Evolutionary conservation across 1,140 invertebrate genomes (phyloP).

Genomic region (Hirudo medicinalis): DNA sequence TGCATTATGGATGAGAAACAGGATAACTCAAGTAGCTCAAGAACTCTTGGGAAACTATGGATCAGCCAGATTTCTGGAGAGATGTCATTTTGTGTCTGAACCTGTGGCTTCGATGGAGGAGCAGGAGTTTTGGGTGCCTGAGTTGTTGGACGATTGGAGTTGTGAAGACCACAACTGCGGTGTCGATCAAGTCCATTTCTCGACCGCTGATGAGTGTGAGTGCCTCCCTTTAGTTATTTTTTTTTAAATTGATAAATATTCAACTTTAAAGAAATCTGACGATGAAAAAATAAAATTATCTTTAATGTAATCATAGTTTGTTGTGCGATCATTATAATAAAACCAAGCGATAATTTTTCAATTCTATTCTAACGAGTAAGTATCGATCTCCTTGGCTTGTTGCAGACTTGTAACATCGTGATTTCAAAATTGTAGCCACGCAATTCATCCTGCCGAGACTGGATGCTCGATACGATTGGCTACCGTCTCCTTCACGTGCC

Average conservation of each 20-base stretch:
- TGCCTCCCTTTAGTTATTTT: slow-evolving; percentile 3
- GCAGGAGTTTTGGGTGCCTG: slow-evolving; percentile 29
- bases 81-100: background rate
- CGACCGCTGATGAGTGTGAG: background rate
- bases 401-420: too few species aligned
- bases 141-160: slow-evolving; percentile 27
- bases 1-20: slow-evolving; percentile 26
- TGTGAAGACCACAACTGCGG: slow-evolving; percentile 31
- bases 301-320: too few species aligned
- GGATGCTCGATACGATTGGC: slow-evolving; percentile 31
- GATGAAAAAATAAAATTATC: too few species aligned
- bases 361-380: too few species aligned
- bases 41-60: too few species aligned
- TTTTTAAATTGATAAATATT: slow-evolving; percentile 9
- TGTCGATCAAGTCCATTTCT: slow-evolving; percentile 26
- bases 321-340: too few species aligned
- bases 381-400: too few species aligned
- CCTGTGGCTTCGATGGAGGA: slow-evolving; percentile 2
- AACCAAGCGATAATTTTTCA: too few species aligned
- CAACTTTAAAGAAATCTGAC: too few species aligned
- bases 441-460: slow-evolving; percentile 26
- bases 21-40: slow-evolving; percentile 8
- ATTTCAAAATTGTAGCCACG: background rate
- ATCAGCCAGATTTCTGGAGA: too few species aligned
- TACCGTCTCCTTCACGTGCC: slow-evolving; percentile 24